phyloP scores from a whole-genome alignment of 2,888 invertebrate species.

The Cosmia trapezina region DNA sequence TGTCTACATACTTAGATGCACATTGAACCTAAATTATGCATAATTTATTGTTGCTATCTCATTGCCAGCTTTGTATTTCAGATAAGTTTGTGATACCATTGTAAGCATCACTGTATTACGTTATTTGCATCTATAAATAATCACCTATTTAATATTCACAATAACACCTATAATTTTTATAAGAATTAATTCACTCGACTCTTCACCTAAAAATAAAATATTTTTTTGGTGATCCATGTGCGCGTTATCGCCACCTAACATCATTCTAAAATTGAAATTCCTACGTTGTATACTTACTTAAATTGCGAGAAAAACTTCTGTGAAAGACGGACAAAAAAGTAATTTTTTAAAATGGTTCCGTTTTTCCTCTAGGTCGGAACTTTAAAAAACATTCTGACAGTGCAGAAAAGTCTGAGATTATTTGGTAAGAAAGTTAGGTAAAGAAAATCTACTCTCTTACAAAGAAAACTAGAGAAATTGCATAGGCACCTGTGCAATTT shows the following conservation, averaged over 20 bases:
- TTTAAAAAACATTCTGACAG: too few species aligned
- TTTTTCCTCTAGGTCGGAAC: too few species aligned
- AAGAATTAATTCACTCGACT: too few species aligned
- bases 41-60: constrained; percentile 12
- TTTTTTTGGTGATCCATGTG: too few species aligned
- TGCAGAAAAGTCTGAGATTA: neutral
- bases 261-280: too few species aligned
- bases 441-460: neutral
- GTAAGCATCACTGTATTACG: constrained; percentile 10
- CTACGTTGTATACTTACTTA: too few species aligned
- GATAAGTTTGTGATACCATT: constrained; percentile 4
- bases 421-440: neutral
- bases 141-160: neutral
- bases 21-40: constrained; percentile 23
- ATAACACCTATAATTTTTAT: neutral
- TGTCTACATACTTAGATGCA: neutral
- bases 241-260: neutral
- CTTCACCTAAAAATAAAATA: neutral
- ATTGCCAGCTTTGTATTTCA: neutral
- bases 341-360: too few species aligned
- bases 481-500: too few species aligned
- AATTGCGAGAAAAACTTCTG: too few species aligned
- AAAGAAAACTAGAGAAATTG: neutral
- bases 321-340: too few species aligned
- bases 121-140: constrained; percentile 8